Evolutionary conservation across 53 echinoderm and acorn worm genomes (phyloP), one percentile per base, ranked within the genome.

Genomic region (Astropecten irregularis): DNA sequence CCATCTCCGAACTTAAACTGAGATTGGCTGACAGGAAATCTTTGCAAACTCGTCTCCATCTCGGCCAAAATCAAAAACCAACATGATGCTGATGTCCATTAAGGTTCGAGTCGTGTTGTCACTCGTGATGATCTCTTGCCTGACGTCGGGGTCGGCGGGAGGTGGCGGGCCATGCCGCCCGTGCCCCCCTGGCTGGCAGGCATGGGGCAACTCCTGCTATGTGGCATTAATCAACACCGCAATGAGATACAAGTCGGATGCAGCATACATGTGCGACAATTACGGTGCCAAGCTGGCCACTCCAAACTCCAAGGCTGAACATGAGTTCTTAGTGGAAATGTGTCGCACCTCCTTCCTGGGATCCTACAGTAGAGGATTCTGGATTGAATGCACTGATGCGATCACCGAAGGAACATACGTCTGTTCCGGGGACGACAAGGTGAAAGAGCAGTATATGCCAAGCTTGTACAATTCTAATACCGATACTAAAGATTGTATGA

Each of bases 331-430:
- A 37, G 38, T 9, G 27, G 57, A 29, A 4, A 20, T 55, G 4
- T n/a, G n/a, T n/a, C n/a, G n/a, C n/a, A n/a, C n/a, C n/a, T n/a
- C n/a, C n/a, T 74, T 40, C 25, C 25, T 0, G 13, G 14, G 74
- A 15, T 39, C 56, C 34, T 55, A 37, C 1, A 9, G 40, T 4
- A 20, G 1, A 0, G 74, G 74, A 4, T 35, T 74, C 3, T 74
- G 74, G 74, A 55, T 74, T 32, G 56, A 55, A 55, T 74, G 74
- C 39, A 74, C 57, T 10, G 74, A 74, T 16, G 14, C 11, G 38
- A 40, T 18, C 1, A 20, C 31, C 33, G 74, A 74, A 16, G 74
- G 74, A 0, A 18, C 9, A 4, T 74, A 57, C 40, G 56, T 40
- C 1, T 74, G 74, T 26, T 16, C 9, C 4, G 74, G 74, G 39